Conservation (phyloP, 2,113 vertebrate species). For the Litocranius walleri region DNA sequence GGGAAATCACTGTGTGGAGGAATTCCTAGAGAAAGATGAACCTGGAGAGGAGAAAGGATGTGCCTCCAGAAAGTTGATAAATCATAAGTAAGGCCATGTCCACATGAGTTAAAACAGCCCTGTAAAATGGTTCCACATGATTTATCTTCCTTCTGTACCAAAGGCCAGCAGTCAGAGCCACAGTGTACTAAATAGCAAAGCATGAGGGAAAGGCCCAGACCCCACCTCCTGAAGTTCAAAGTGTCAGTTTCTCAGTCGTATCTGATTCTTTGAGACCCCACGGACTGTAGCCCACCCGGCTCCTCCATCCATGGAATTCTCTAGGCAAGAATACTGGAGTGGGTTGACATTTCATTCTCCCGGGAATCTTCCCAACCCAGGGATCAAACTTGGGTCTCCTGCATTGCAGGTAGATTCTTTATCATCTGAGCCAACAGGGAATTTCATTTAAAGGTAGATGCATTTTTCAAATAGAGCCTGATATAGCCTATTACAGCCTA, state of each 20-base stretch:
- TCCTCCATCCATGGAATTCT: neutral
- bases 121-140: constrained; percentile 36
- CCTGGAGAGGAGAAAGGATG: neutral
- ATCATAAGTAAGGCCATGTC: constrained; percentile 52
- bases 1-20: neutral
- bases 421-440: neutral
- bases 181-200: neutral
- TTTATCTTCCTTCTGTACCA: constrained; percentile 47
- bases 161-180: neutral
- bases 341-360: neutral
- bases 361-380: neutral
- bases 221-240: neutral
- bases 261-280: accelerated
- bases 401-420: neutral
- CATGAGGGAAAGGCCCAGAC: neutral
- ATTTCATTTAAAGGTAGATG: neutral
- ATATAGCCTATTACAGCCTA: neutral
- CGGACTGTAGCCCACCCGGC: neutral
- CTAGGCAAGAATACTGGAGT: neutral
- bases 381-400: neutral
- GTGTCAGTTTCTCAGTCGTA: neutral
- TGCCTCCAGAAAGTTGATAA: neutral
- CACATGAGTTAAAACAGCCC: constrained; percentile 62
- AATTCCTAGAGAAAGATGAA: constrained; percentile 41
- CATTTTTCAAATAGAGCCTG: neutral